These are phyloP conservation scores for Heliopora coerulea DNA, from an alignment of 92 coral and sea anemone species.

Conservation along the genomic window DNA sequence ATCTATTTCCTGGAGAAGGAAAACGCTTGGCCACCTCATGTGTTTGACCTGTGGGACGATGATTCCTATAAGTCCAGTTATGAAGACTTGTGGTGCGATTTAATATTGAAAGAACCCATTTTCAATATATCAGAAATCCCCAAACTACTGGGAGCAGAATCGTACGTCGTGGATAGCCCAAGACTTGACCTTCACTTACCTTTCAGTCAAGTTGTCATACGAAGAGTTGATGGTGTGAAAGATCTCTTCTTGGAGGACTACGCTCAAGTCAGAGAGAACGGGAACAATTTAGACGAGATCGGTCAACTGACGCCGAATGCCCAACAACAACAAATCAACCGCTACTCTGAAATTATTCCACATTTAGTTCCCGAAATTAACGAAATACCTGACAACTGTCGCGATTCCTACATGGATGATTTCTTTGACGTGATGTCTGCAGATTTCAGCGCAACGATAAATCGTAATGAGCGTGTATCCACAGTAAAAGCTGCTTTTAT, in stretches of 20 bases:
- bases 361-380: constrained; percentile 63
- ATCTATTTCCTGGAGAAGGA: constrained; percentile 84
- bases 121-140: constrained; percentile 54
- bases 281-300: constrained; percentile 57
- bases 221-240: constrained; percentile 66
- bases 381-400: background rate
- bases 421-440: constrained; percentile 68
- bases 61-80: constrained; percentile 3
- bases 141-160: constrained; percentile 55
- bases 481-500: constrained; percentile 66
- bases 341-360: constrained; percentile 58
- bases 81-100: constrained; percentile 37
- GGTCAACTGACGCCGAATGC: constrained; percentile 56
- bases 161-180: constrained; percentile 39
- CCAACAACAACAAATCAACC: constrained; percentile 38
- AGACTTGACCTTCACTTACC: constrained; percentile 62
- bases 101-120: constrained; percentile 33
- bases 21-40: constrained; percentile 70
- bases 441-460: constrained; percentile 49
- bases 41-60: constrained; percentile 7
- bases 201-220: constrained; percentile 60
- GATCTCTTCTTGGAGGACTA: constrained; percentile 69
- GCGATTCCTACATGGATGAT: constrained; percentile 68
- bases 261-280: constrained; percentile 60
- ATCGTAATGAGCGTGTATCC: constrained; percentile 58